Evolutionary conservation across 2,113 vertebrate genomes (phyloP), one percentile per base, ranked within the genome.

Genomic region (Salvelinus alpinus): DNA sequence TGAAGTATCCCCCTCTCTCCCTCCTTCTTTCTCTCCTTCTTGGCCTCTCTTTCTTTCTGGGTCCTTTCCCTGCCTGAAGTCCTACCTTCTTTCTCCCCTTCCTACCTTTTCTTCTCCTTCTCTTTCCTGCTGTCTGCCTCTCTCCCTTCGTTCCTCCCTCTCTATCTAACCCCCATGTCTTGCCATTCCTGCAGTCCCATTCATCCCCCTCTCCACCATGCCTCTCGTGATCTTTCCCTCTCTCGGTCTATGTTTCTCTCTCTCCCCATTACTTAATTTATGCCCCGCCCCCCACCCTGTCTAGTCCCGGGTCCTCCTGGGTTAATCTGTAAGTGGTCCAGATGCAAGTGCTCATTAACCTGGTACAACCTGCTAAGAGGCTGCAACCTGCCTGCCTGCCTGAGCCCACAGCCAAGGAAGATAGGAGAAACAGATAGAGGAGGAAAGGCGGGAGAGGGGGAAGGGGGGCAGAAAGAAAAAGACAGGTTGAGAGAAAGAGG

Each of bases 261-360:
- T 67, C 65, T 0, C 44, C 22, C 0, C 38, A 44, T 44, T 11
- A 44, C 38, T 44, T 44, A 12, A 44, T 44, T 44, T 44, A 44
- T 9, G 2, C 38, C 38, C 38, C 38, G 38, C 38, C 38, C 38
- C 38, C 9, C 38, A 44, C 38, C 38, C 66, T 22, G 80, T 81
- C 75, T 75, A 82, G 81, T 77, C 81, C 38, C 80, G 78, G n/a
- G 90, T 92, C 84, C 84, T 87, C 88, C 75, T 1, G 76, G 90
- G 90, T 82, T 94, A 94, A 94, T 93, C 93, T 91, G 84, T 77
- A 65, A 80, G 54, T 72, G 84, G 69, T 89, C 81, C 92, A 92
- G 88, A 88, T 91, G 93, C 88, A 88, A 64, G 68, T 6, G 70
- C 84, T 93, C 86, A 91, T 93, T 94, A 93, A 92, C 93, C 92